Evolutionary conservation across 1,140 invertebrate genomes (phyloP).

Genomic region (Hermatobates lingyangjiaoensis): DNA sequence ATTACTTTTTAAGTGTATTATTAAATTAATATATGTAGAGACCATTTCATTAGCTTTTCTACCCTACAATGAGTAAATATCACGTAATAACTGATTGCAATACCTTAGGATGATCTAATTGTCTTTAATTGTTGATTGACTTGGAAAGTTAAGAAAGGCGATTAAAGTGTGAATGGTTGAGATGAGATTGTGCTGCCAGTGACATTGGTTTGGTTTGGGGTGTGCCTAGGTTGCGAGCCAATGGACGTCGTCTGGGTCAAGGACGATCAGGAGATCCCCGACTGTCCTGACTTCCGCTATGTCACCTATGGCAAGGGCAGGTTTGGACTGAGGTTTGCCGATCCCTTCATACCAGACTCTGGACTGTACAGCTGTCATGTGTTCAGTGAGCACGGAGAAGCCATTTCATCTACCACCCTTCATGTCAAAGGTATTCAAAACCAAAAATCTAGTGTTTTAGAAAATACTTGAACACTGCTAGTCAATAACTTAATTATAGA

Average conservation of each 20-base stretch:
- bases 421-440: conserved; percentile 28
- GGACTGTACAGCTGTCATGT: conserved; percentile 52
- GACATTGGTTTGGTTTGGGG: no score
- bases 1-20: no score
- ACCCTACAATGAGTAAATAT: no score
- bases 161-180: no score
- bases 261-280: conserved; percentile 41
- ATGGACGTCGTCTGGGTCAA: conserved; percentile 50
- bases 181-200: no score
- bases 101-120: no score
- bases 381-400: conserved; percentile 34
- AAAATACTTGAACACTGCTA: not conserved
- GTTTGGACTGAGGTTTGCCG: conserved; percentile 37
- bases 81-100: no score
- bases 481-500: not conserved
- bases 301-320: conserved; percentile 36
- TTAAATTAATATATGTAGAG: no score
- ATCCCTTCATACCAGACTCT: conserved; percentile 43
- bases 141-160: no score
- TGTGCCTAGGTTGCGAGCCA: conserved; percentile 39
- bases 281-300: conserved; percentile 42
- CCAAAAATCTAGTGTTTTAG: not conserved
- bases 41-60: no score
- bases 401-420: conserved; percentile 30
- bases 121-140: no score